Evolutionary conservation across 2,888 invertebrate species (phyloP), one percentile per base, ranked within the genome.

Genomic region (Aethes cnicana): DNA sequence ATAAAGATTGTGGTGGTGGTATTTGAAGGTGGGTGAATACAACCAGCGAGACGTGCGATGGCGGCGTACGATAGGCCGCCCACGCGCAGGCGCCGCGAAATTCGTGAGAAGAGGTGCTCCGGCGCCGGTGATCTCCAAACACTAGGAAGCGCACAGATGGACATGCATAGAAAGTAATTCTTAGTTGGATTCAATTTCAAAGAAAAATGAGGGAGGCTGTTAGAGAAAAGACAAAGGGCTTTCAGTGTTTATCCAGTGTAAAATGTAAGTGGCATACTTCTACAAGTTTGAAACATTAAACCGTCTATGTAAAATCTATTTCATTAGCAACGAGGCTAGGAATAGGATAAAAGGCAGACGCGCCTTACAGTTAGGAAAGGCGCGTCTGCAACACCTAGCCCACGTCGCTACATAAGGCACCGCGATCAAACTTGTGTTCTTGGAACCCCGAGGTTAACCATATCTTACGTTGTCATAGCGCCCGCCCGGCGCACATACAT

Each of bases 71-170:
- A 86, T 86, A 84, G 81, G 80, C 74, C 84, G 81, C 88, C 88
- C 83, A 89, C 88, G 81, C 80, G 66, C 64, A 72, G 75, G 78
- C 84, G 84, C 84, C 80, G 87, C 85, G 76, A 85, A 85, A 84
- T 87, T 88, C 88, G 86, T 89, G 87, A 89, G 88, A 86, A 84
- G 78, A 78, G 72, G 56, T 65, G 62, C 72, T 75, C 74, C 69
- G 80, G 81, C 86, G 83, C 83, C 70, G 64, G 52, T 68, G 64
- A 61, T 66, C 70, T 66, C 62, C 68, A 68, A 67, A 73, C 68
- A 69, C 68, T 75, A 61, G 63, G 60, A 47, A 44, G 32, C 16
- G 18, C 28, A 36, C 44, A 33, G 39, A 39, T 33, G 32, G 8
- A 16, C 23, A 7, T 33, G 21, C 20, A 18, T 20, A 16, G 17